Evolutionary conservation across 2,113 vertebrate species (phyloP).

Genomic region (Chionodraco myersi): DNA sequence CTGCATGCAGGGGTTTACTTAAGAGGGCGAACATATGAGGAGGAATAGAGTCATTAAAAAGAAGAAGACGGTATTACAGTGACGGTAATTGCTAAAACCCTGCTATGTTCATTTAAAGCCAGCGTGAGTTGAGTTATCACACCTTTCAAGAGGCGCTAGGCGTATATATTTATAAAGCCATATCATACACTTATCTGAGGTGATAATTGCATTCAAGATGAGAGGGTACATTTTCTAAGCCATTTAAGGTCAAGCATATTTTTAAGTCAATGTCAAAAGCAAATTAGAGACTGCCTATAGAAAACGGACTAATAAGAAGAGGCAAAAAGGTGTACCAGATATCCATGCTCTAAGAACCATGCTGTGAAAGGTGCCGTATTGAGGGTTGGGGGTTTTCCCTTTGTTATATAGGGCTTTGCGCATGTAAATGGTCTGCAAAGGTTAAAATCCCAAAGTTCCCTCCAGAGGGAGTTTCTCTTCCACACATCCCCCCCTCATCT

Average conservation of each 20-base stretch:
- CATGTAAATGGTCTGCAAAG: no score
- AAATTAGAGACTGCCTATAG: background rate
- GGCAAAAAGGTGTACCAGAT: background rate
- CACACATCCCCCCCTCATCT: no score
- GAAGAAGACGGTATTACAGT: background rate
- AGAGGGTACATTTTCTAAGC: background rate
- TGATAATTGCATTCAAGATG: background rate
- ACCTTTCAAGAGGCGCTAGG: background rate
- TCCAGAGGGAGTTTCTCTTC: no score
- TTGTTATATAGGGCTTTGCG: no score
- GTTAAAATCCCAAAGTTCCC: no score
- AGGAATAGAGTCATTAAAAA: background rate
- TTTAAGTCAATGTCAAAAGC: background rate
- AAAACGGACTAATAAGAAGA: no score
- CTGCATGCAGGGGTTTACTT: background rate
- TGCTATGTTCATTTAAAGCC: constrained; percentile 1
- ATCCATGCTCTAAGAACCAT: background rate
- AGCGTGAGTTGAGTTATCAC: background rate
- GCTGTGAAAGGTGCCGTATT: no score
- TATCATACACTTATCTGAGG: background rate
- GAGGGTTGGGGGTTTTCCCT: no score
- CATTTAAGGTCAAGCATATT: background rate
- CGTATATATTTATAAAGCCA: background rate
- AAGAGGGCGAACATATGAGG: background rate
- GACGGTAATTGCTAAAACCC: no score